Conservation (phyloP, 2,888 invertebrate genomes). For the Drosophila diplacantha region DNA sequence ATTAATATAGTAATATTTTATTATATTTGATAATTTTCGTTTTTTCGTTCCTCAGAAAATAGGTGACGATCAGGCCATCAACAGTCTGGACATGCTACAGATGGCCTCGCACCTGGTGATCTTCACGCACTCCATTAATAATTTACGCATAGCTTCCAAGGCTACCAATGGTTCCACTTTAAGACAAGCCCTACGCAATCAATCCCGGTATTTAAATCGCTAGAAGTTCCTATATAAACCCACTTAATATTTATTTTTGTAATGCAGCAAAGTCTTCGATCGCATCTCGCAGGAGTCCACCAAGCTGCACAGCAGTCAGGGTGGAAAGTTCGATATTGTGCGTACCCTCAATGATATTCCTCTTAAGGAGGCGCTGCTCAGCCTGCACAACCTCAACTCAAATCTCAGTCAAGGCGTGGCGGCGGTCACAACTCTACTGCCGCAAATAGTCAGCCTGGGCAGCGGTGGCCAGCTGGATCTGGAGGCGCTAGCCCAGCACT, state of each 20-base stretch:
- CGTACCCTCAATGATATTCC: slow-evolving; percentile 75
- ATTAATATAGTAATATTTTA: background rate
- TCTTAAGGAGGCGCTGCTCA: slow-evolving; percentile 52
- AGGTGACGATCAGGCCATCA: slow-evolving; percentile 58
- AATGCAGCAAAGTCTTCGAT: slow-evolving; percentile 39
- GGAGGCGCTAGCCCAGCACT: slow-evolving; percentile 21
- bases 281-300: slow-evolving; percentile 48
- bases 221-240: rapidly evolving
- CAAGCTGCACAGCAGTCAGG: slow-evolving; percentile 35
- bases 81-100: slow-evolving; percentile 58
- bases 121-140: slow-evolving; percentile 72
- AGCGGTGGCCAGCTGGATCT: slow-evolving; percentile 29
- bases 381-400: slow-evolving; percentile 42
- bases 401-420: slow-evolving; percentile 40
- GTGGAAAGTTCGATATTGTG: slow-evolving; percentile 63
- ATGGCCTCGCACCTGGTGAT: slow-evolving; percentile 67
- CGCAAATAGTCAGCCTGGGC: slow-evolving; percentile 36
- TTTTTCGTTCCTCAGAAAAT: slow-evolving; percentile 40
- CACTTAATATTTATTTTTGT: rapidly evolving
- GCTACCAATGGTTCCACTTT: slow-evolving; percentile 54
- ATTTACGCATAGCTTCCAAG: slow-evolving; percentile 66
- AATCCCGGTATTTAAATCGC: slow-evolving; percentile 39
- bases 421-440: slow-evolving; percentile 33
- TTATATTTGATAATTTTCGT: background rate
- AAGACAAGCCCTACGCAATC: slow-evolving; percentile 54